Evolutionary conservation across 1,140 invertebrate genomes (phyloP).

Genomic region (Dendrolimus punctatus): DNA sequence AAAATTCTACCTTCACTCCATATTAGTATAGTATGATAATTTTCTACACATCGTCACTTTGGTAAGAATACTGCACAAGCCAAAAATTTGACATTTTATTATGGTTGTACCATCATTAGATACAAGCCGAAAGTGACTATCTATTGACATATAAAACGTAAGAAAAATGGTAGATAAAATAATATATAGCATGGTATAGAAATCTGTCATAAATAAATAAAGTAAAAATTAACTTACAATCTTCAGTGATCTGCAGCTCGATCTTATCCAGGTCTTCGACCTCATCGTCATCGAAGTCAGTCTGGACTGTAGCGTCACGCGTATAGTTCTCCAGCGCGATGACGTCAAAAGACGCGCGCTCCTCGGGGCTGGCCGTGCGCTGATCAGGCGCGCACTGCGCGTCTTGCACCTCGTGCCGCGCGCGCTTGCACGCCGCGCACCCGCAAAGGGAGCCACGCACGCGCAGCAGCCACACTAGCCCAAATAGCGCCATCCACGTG

Average conservation of each 20-base stretch:
- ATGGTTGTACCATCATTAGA: too few relatives aligned
- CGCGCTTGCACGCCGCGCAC: constrained; percentile 78
- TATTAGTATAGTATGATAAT: too few relatives aligned
- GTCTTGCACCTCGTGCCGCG: constrained; percentile 59
- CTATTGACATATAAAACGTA: too few relatives aligned
- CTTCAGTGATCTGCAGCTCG: constrained; percentile 55
- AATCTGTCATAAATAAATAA: constrained; percentile 1
- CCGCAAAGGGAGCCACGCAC: constrained; percentile 83
- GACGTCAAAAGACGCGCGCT: constrained; percentile 53
- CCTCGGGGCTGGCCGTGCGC: constrained; percentile 29
- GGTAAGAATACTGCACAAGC: too few relatives aligned
- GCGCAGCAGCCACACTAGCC: constrained; percentile 86
- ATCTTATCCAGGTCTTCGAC: constrained; percentile 61
- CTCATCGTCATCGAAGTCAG: constrained; percentile 58
- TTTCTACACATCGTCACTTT: too few relatives aligned
- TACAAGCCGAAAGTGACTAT: too few relatives aligned
- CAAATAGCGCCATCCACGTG: constrained; percentile 85
- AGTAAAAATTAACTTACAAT: constrained; percentile 40
- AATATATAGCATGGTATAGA: too few relatives aligned
- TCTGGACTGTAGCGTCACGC: constrained; percentile 59
- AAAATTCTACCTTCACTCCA: too few relatives aligned
- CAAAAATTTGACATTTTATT: too few relatives aligned
- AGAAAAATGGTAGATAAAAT: too few relatives aligned
- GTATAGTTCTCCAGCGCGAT: constrained; percentile 57
- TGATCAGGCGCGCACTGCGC: constrained; percentile 17